Evolutionary conservation across 2,888 invertebrate species (phyloP).

Genomic region (Heliconius aoede): DNA sequence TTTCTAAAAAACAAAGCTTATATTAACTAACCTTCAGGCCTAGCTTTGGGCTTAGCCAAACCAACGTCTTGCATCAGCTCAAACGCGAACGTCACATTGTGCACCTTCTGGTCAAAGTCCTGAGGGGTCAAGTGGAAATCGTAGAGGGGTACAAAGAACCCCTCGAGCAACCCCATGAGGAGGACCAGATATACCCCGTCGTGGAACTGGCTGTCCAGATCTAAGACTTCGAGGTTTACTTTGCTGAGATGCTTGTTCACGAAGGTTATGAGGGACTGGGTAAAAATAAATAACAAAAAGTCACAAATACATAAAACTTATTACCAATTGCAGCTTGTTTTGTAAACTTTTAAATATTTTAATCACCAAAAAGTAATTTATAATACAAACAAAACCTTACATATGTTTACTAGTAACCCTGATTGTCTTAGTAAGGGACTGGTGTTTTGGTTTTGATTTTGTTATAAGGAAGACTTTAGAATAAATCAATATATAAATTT

Average conservation of each 20-base stretch:
- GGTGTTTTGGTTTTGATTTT: too few species aligned
- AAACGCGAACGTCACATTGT: slow-evolving; percentile 98
- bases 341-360: too few species aligned
- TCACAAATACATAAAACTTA: not conserved
- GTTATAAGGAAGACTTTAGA: too few species aligned
- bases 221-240: slow-evolving; percentile 96
- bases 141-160: slow-evolving; percentile 98
- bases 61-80: slow-evolving; percentile 99
- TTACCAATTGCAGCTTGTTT: not conserved
- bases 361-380: too few species aligned
- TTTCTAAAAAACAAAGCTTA: not conserved
- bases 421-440: too few species aligned
- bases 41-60: slow-evolving; percentile 95
- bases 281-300: slow-evolving; percentile 48
- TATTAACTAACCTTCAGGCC: slow-evolving; percentile 92
- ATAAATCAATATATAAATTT: too few species aligned
- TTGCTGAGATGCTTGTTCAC: slow-evolving; percentile 99
- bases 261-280: slow-evolving; percentile 96
- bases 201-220: slow-evolving; percentile 97
- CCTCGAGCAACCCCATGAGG: slow-evolving; percentile 97
- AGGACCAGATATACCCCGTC: slow-evolving; percentile 98
- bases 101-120: slow-evolving; percentile 95
- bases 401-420: too few species aligned
- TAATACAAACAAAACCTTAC: too few species aligned
- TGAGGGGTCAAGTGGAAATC: slow-evolving; percentile 97